Conservation (phyloP, 30 jellyfish, hydroid and myxozoan species). For the Pelagia noctiluca region DNA sequence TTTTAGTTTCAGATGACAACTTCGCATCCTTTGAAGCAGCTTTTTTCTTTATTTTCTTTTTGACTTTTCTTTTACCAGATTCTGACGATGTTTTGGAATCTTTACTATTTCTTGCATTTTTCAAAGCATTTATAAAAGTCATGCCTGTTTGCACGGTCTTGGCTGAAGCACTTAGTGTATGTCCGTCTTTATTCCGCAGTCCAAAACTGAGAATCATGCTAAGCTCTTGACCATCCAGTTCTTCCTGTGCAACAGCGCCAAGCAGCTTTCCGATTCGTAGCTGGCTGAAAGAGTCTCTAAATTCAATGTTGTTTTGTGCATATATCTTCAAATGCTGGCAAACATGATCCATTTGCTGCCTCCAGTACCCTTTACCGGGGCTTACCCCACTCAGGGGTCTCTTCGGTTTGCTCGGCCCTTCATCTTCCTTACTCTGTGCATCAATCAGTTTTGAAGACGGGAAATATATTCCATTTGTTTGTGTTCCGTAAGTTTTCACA, state of each 20-base stretch:
- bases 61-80: conserved; percentile 25
- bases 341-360: conserved; percentile 92
- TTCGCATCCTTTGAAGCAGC: conserved; percentile 54
- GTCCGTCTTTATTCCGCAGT: conserved; percentile 64
- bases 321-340: conserved; percentile 89
- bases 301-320: conserved; percentile 84
- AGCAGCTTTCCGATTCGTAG: conserved; percentile 56
- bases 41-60: conserved; percentile 61
- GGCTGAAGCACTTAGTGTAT: conserved; percentile 50
- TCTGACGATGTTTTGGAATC: conserved; percentile 12
- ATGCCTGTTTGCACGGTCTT: conserved; percentile 68
- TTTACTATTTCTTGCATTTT: conserved; percentile 51
- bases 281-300: conserved; percentile 83
- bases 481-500: conserved; percentile 61
- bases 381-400: conserved; percentile 71
- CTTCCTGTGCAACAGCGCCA: conserved; percentile 73
- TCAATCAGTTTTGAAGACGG: conserved; percentile 68
- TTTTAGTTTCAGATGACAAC: conserved; percentile 64
- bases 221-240: conserved; percentile 62
- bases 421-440: conserved; percentile 56
- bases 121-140: conserved; percentile 80
- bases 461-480: conserved; percentile 59
- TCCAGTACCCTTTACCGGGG: conserved; percentile 98
- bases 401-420: conserved; percentile 7
- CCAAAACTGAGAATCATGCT: conserved; percentile 57